A percentile compares a stretch with the other conserved stretches of the same genome.
phyloP scores from a whole-genome alignment of 2,113 vertebrate species.

The Caloenas nicobarica region DNA sequence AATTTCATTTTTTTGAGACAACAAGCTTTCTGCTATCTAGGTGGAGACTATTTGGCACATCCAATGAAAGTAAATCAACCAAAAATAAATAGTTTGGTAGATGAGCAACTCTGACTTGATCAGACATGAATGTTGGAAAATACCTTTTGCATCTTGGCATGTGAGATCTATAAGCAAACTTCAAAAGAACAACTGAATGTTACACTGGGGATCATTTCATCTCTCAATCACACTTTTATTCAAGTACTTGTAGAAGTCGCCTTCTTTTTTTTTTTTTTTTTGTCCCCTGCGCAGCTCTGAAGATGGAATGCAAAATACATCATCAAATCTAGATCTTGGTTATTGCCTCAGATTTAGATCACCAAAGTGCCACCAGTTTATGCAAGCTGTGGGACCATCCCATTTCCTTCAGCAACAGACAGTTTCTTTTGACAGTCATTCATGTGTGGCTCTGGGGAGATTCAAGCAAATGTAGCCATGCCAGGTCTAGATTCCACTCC shows the following conservation, averaged over 20 bases:
- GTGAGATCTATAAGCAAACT: not conserved
- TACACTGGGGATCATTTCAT: not conserved
- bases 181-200: not conserved
- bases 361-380: not conserved
- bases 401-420: not conserved
- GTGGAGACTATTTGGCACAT: not conserved
- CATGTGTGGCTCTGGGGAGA: not conserved
- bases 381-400: not conserved
- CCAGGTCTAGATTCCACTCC: not conserved
- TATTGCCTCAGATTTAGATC: not conserved
- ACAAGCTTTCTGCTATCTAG: not conserved
- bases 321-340: not conserved
- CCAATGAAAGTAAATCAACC: not conserved
- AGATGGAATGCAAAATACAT: not conserved
- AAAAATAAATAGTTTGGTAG: not conserved
- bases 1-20: not conserved
- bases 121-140: conserved; percentile 28
- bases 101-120: conserved; percentile 12
- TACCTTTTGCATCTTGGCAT: not conserved
- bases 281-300: not conserved
- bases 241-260: not conserved
- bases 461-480: not conserved
- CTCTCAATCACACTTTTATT: not conserved
- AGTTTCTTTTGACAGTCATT: not conserved
- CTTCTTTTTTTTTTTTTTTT: not conserved